A percentile compares a stretch with the other conserved stretches of the same genome.
Conservation (phyloP, 2,888 invertebrate species). For the Microplitis manilae region DNA sequence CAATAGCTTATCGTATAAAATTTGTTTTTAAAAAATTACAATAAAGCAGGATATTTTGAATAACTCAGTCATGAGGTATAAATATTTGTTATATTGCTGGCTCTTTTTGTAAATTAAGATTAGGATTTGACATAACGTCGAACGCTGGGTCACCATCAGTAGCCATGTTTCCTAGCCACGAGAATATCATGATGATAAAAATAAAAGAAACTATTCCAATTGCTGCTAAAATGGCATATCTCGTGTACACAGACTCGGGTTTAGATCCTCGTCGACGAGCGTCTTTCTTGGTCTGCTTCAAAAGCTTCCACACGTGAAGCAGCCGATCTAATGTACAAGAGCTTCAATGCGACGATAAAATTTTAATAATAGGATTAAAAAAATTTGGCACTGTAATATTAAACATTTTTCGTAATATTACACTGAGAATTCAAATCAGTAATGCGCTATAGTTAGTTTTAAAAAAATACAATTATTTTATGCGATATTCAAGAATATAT, state of each 20-base stretch:
- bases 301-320: slow-evolving; percentile 90
- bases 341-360: not conserved
- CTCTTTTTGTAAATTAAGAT: slow-evolving; percentile 72
- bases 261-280: slow-evolving; percentile 61
- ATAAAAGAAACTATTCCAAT: slow-evolving; percentile 78
- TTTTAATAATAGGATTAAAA: not conserved
- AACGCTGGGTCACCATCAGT: slow-evolving; percentile 80
- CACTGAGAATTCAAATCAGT: not conserved
- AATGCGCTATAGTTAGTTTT: not conserved
- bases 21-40: not conserved
- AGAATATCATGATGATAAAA: slow-evolving; percentile 81
- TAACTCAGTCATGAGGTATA: not conserved
- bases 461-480: not conserved
- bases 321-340: slow-evolving; percentile 80
- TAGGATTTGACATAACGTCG: slow-evolving; percentile 64
- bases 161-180: slow-evolving; percentile 79
- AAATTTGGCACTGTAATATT: not conserved
- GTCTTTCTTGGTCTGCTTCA: slow-evolving; percentile 74
- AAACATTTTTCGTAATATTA: not conserved
- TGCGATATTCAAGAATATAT: not conserved
- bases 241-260: slow-evolving; percentile 76
- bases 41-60: not conserved
- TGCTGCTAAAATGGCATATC: slow-evolving; percentile 80
- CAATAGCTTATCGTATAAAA: slow-evolving; percentile 14
- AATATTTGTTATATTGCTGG: slow-evolving; percentile 21